A percentile compares a stretch with the other conserved stretches of the same genome.
These are phyloP conservation scores for Philypnodon macrostomus DNA, from an alignment of 2,797 vertebrate species.

Conservation along the genomic window DNA sequence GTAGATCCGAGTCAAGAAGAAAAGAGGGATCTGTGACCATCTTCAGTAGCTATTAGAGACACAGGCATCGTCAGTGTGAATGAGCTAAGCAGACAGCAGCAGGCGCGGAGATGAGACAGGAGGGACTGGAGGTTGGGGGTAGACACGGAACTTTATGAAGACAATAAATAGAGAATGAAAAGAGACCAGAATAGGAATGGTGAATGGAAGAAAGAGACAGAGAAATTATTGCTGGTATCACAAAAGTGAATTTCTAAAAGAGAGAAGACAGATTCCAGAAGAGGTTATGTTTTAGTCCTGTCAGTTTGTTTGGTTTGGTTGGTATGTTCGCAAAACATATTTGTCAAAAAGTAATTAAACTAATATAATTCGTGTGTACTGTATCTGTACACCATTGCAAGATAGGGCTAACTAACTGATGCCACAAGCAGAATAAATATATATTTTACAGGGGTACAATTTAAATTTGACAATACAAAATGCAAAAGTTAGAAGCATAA, in stretches of 20 bases:
- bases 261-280: not conserved
- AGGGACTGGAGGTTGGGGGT: conserved; percentile 30
- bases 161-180: conserved; percentile 31
- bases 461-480: too few relatives aligned
- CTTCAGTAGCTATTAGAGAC: conserved; percentile 66
- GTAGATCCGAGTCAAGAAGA: conserved; percentile 60
- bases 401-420: too few relatives aligned
- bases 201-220: conserved; percentile 19
- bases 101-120: conserved; percentile 37
- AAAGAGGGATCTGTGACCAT: conserved; percentile 54
- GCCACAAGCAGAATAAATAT: too few relatives aligned
- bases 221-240: conserved; percentile 1
- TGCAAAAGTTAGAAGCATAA: too few relatives aligned
- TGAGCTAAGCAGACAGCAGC: conserved; percentile 47
- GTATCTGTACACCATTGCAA: too few relatives aligned
- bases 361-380: too few relatives aligned
- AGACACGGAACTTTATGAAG: conserved; percentile 31
- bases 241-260: conserved; percentile 2
- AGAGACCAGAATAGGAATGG: conserved; percentile 17
- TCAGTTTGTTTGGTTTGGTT: too few relatives aligned
- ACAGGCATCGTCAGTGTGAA: conserved; percentile 48
- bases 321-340: too few relatives aligned
- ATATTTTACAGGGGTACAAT: too few relatives aligned
- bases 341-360: too few relatives aligned
- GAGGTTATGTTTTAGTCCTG: too few relatives aligned